Base-by-base conservation (phyloP, 2,113 vertebrate genomes). In the Typhlomys cinereus region DNA sequence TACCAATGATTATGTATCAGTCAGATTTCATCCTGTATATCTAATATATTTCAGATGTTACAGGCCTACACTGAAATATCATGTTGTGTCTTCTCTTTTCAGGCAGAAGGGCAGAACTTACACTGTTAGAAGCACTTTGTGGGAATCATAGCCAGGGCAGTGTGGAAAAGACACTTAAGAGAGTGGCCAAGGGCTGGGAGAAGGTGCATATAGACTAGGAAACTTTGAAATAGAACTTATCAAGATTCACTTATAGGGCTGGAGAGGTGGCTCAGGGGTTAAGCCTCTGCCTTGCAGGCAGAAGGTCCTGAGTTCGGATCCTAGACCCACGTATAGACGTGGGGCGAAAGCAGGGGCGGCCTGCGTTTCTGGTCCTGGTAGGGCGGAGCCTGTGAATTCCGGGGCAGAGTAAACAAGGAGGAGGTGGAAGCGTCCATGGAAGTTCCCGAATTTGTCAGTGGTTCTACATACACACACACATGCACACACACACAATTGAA, bases 11-110 rank as follows among this genome's bases (percentile, higher is more conserved):
- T 92, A 50, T 44, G 50, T 34, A 88, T 88, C 41, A 36, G 15
- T 50, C 52, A 76, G 46, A 74, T 92, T 88, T 88, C 18, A 39
- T 88, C 20, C 50, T 73, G 11, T 78, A 31, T 3, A 88, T 90
- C 90, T 90, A 82, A 96, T 88, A 82, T 62, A 23, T 39, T 54
- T 29, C 69, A 79, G 15, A 36, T 46, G 36, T 87, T 89, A 29
- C 1, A 73, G 50, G 61, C 27, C 27, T 44, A 27, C 52, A 46
- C 31, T 79, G 84, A 88, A 91, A 54, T 50, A 86, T 13, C 39
- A 46, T 50, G 48, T 46, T 46, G 4, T 59, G 10, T 71, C 7
- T 62, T 83, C 25, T 67, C 31, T 69, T 52, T 73, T 39, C 29
- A 73, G 39, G 41, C 23, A 48, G 23, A 15, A 93, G 74, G 64